A percentile compares a stretch with the other conserved stretches of the same genome.
phyloP scores from a whole-genome alignment of 2,888 invertebrate species.

The Watsonalla binaria region DNA sequence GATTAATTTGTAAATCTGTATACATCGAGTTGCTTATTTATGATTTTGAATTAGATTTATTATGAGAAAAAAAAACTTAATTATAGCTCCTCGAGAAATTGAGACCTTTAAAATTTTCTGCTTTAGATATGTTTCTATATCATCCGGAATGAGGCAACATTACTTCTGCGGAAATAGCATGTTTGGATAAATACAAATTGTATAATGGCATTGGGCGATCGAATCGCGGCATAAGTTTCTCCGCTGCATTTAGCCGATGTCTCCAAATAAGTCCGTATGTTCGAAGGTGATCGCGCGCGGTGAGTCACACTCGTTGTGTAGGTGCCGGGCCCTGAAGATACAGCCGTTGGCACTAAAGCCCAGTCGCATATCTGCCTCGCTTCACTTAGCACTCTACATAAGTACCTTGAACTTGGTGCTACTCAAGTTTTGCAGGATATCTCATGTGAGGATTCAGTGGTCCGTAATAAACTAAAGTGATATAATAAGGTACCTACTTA shows the following conservation, averaged over 20 bases:
- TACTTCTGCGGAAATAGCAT: no score
- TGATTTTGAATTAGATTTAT: no score
- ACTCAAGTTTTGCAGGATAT: conserved; percentile 37
- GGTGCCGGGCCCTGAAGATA: conserved; percentile 51
- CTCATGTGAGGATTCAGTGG: conserved; percentile 32
- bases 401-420: conserved; percentile 41
- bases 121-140: no score
- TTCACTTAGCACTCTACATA: conserved; percentile 38
- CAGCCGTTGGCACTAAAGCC: conserved; percentile 30
- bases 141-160: no score
- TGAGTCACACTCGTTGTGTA: conserved; percentile 61
- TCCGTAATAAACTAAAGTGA: conserved; percentile 18
- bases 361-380: conserved; percentile 53
- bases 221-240: conserved; percentile 36
- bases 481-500: conserved; percentile 17
- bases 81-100: no score
- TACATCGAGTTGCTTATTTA: no score
- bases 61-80: no score
- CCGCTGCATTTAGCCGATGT: conserved; percentile 59
- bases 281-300: conserved; percentile 65
- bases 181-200: conserved; percentile 4
- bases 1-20: no score
- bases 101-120: no score
- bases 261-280: conserved; percentile 73
- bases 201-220: conserved; percentile 49